A percentile compares a stretch with the other conserved stretches of the same genome.
phyloP scores from a whole-genome alignment of 2,797 vertebrate genomes.

The Acomys russatus region DNA sequence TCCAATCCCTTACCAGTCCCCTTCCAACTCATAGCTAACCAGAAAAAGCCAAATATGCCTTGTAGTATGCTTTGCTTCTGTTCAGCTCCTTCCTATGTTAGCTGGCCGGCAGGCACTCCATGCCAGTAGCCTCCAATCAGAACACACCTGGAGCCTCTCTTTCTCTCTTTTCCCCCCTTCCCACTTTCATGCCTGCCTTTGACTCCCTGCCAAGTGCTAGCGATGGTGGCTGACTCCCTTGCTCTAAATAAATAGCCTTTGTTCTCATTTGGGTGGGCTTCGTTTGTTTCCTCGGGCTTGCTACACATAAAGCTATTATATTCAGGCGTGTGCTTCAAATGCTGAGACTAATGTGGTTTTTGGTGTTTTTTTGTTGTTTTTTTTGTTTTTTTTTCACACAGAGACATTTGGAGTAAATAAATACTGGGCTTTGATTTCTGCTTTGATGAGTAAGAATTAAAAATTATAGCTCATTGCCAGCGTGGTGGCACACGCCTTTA shows the following conservation, averaged over 20 bases:
- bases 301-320: constrained; percentile 30
- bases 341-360: background rate
- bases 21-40: constrained; percentile 17
- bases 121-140: background rate
- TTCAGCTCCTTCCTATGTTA: background rate
- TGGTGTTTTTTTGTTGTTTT: background rate
- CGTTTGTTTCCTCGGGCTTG: constrained; percentile 36
- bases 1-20: background rate
- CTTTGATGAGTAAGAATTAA: constrained; percentile 53
- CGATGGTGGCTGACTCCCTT: background rate
- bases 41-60: background rate
- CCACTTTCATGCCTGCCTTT: constrained; percentile 29
- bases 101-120: background rate
- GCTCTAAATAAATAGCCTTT: constrained; percentile 45
- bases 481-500: too few relatives aligned
- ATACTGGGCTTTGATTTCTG: constrained; percentile 48
- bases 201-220: constrained; percentile 51
- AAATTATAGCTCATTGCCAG: background rate
- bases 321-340: constrained; percentile 32
- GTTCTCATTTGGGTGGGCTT: constrained; percentile 51
- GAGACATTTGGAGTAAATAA: constrained; percentile 60
- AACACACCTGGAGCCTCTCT: background rate
- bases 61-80: background rate
- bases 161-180: background rate
- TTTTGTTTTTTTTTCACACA: background rate